These are phyloP conservation scores for Atopsyche davidsoni DNA, from an alignment of 1,140 invertebrate genomes.

Conservation along the genomic window DNA sequence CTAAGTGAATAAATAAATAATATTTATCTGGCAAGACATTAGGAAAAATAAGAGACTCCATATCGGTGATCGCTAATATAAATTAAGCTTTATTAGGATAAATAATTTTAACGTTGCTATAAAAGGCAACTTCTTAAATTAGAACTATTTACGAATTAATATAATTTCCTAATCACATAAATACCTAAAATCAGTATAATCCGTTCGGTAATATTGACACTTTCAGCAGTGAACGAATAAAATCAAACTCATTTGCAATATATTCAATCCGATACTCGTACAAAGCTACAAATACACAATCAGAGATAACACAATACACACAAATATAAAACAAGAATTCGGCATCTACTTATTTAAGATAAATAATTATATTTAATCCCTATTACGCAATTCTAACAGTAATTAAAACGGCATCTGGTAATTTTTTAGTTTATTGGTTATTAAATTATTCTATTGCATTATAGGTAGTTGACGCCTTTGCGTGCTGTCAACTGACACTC, in stretches of 20 bases:
- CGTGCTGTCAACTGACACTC: conserved; percentile 11
- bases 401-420: conserved; percentile 19
- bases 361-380: conserved; percentile 22
- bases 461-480: too few species aligned
- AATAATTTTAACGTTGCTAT: conserved; percentile 22
- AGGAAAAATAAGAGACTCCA: conserved; percentile 19
- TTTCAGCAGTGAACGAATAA: conserved; percentile 15
- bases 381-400: conserved; percentile 26
- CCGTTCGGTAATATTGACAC: conserved; percentile 20
- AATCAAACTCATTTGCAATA: not conserved
- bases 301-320: conserved; percentile 9
- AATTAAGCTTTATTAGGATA: conserved; percentile 12
- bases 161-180: conserved; percentile 22
- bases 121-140: conserved; percentile 13
- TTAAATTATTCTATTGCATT: conserved; percentile 26
- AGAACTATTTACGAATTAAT: conserved; percentile 13
- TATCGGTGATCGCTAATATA: conserved; percentile 24
- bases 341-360: conserved; percentile 28
- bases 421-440: conserved; percentile 21
- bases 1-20: conserved; percentile 30
- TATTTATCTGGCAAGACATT: conserved; percentile 29
- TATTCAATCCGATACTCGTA: conserved; percentile 1
- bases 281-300: conserved; percentile 1
- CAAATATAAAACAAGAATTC: conserved; percentile 27
- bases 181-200: conserved; percentile 18